phyloP scores from a whole-genome alignment of 2,113 vertebrate species.

The Alaudala cheleensis region DNA sequence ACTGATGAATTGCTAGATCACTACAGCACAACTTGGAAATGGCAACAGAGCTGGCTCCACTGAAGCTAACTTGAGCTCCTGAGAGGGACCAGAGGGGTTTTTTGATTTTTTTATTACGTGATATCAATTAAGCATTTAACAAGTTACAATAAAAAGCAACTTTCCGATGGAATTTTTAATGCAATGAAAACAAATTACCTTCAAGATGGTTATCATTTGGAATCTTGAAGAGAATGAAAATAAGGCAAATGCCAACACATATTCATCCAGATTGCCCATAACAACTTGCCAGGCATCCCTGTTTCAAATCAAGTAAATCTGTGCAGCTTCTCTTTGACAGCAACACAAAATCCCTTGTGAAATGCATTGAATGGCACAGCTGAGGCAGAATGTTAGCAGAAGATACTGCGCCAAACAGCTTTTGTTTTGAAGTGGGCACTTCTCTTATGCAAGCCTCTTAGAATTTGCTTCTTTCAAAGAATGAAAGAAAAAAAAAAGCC shows the following conservation, averaged over 20 bases:
- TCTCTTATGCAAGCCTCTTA: constrained; percentile 3
- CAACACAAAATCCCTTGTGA: background rate
- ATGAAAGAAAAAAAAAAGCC: background rate
- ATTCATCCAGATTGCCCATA: constrained; percentile 26
- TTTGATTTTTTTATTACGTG: constrained; percentile 41
- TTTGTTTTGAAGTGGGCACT: constrained; percentile 47
- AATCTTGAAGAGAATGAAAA: constrained; percentile 48
- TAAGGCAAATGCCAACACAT: constrained; percentile 32
- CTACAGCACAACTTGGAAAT: constrained; percentile 53
- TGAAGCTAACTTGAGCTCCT: constrained; percentile 32
- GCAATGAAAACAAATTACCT: constrained; percentile 62
- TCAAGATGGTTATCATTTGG: constrained; percentile 43
- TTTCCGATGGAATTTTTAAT: constrained; percentile 59
- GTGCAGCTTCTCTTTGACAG: constrained; percentile 31
- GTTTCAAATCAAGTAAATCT: constrained; percentile 66
- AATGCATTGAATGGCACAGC: constrained; percentile 2
- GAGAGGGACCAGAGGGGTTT: constrained; percentile 40
- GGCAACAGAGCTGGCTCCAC: background rate
- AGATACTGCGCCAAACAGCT: constrained; percentile 19
- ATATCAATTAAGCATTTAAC: constrained; percentile 66
- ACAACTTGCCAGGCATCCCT: constrained; percentile 33
- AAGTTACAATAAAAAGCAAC: constrained; percentile 60
- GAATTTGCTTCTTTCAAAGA: constrained; percentile 38
- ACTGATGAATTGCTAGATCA: constrained; percentile 59
- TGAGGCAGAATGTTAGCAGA: constrained; percentile 9